A percentile compares a stretch with the other conserved stretches of the same genome.
Conservation (phyloP, 1,140 invertebrate species). For the Hydropsyche tenuis region DNA sequence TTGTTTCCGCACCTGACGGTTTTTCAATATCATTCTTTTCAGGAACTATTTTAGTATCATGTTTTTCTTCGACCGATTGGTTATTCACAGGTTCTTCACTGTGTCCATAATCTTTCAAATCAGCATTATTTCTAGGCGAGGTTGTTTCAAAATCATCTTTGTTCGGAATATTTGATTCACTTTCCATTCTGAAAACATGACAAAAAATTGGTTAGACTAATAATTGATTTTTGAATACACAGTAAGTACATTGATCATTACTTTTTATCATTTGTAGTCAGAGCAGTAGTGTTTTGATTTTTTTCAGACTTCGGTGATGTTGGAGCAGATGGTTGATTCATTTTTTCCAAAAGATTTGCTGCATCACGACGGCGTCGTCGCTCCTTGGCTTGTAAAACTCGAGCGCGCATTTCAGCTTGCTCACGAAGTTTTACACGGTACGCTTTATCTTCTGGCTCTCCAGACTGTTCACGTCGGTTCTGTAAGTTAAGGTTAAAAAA, state of each 20-base stretch:
- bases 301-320: background rate
- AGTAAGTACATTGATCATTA: too few relatives aligned
- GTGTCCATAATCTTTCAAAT: conserved; percentile 10
- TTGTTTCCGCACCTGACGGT: conserved; percentile 12
- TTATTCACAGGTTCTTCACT: conserved; percentile 2
- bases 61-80: background rate
- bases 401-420: conserved; percentile 46
- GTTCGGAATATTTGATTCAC: background rate
- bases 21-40: conserved; percentile 24
- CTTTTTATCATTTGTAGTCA: background rate
- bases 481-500: background rate
- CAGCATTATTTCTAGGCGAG: background rate
- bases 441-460: conserved; percentile 43
- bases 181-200: background rate
- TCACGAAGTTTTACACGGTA: conserved; percentile 41
- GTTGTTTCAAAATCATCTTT: background rate
- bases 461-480: conserved; percentile 1
- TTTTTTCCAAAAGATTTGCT: conserved; percentile 24
- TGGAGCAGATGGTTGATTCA: background rate
- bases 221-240: too few relatives aligned
- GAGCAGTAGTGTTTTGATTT: background rate
- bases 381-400: conserved; percentile 46
- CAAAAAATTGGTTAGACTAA: background rate
- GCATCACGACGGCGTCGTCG: conserved; percentile 42
- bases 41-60: background rate